These are phyloP conservation scores for Cardinalis cardinalis DNA, from an alignment of 2,113 vertebrate genomes.

Conservation along the genomic window DNA sequence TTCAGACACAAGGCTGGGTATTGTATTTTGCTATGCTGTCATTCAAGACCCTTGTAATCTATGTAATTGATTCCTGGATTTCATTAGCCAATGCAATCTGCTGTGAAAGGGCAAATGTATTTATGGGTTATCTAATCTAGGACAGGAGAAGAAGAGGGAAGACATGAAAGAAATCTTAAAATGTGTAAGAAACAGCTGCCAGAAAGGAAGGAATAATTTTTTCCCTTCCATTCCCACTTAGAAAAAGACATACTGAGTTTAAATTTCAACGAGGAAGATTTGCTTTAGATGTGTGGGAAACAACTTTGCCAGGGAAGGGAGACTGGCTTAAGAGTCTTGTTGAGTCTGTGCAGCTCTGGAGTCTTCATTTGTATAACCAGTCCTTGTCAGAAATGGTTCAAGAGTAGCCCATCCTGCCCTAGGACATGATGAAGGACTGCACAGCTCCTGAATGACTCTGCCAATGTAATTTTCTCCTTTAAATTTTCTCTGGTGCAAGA, in stretches of 20 bases:
- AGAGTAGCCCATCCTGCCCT: not conserved
- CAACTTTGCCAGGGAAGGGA: not conserved
- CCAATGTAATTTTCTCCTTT: not conserved
- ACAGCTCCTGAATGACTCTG: not conserved
- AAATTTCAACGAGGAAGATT: not conserved
- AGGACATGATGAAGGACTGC: not conserved
- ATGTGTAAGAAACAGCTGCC: not conserved
- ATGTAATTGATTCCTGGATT: not conserved
- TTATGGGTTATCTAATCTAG: not conserved
- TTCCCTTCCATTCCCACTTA: not conserved
- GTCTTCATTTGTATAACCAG: not conserved
- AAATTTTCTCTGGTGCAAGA: not conserved
- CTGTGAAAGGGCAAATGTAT: slow-evolving; percentile 16
- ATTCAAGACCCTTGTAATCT: not conserved
- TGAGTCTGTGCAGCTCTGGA: not conserved
- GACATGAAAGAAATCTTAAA: not conserved
- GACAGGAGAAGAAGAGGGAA: not conserved
- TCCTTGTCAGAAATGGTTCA: not conserved
- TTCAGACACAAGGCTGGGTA: not conserved
- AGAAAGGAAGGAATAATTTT: not conserved
- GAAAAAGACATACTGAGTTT: not conserved
- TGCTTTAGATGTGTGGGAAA: not conserved
- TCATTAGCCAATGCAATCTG: not conserved
- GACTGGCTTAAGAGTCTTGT: not conserved
- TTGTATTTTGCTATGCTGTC: not conserved